Percentiles rank a stretch among this genome's conserved stretches.
Conservation (phyloP, 2,113 vertebrate genomes). For the Chloebia gouldiae region DNA sequence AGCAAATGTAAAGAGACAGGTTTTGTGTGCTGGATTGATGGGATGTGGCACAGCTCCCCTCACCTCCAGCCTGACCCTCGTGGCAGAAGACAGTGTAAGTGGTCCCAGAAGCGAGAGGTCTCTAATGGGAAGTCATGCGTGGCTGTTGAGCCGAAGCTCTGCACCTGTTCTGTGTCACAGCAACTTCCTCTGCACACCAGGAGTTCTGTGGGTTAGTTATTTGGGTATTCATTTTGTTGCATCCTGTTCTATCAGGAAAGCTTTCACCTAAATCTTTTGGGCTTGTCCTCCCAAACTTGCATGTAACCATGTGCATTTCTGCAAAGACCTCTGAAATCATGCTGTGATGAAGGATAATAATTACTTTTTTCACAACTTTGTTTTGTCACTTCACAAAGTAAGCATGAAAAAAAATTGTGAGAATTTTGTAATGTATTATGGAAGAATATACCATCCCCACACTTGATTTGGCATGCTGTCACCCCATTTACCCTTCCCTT, state of each 20-base stretch:
- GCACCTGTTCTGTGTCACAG: conserved; percentile 54
- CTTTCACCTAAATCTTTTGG: background rate
- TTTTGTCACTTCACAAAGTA: background rate
- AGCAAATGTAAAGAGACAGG: conserved; percentile 21
- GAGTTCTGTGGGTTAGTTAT: background rate
- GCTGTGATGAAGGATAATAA: background rate
- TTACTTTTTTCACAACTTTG: background rate
- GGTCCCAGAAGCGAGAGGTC: background rate
- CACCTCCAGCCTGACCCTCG: conserved; percentile 2
- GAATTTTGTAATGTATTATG: background rate
- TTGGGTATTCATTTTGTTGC: background rate
- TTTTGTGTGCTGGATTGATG: conserved; percentile 6
- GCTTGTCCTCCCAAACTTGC: background rate
- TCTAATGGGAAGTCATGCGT: conserved; percentile 11
- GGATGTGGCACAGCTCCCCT: conserved; percentile 21
- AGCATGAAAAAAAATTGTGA: background rate
- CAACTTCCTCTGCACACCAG: background rate
- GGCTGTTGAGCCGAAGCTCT: conserved; percentile 30
- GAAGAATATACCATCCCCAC: background rate
- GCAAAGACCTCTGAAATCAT: background rate
- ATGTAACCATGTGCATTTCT: background rate
- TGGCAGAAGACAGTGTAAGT: background rate
- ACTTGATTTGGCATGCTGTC: background rate
- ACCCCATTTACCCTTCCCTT: background rate
- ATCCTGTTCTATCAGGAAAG: background rate